Evolutionary conservation across 2,797 vertebrate genomes (phyloP), one percentile per base, ranked within the genome.

Genomic region (Hippoglossus hippoglossus): DNA sequence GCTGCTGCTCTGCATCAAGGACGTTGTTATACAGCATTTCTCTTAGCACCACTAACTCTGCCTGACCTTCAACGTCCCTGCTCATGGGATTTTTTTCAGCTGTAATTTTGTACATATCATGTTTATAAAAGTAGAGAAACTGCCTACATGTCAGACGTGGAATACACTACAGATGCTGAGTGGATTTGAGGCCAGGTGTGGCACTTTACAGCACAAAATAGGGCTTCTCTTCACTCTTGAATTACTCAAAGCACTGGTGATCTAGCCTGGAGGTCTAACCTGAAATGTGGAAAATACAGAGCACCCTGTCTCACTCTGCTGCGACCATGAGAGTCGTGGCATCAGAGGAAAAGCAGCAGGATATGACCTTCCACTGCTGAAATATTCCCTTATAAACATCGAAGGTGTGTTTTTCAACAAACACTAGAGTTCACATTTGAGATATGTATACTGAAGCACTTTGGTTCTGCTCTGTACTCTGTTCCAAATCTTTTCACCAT

Each of bases 401-500:
- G 3, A 19, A 46, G 44, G 18, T 19, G 31, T 44, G 16, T 18
- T 46, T 46, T 46, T 46, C 15, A 46, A 53, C 51, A 25, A 22
- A 52, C 51, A 53, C 24, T 25, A n/a, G 47, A 2, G 11, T 50
- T 52, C 62, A 77, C 16, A 59, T 64, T 61, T 54, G 2, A 36
- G 22, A 75, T 22, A 31, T 75, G 69, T 25, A 67, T 28, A 5
- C 61, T 82, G 70, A 63, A 74, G 65, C 39, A 44, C 7, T 50
- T 49, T 68, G 26, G 63, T 67, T 69, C 59, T 52, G 67, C 55
- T 47, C 59, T 31, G 41, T 47, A 22, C 52, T 70, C 39, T 68
- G 53, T 49, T 69, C 39, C 13, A 65, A 26, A 82, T 62, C 16
- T 0, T 46, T 88, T 34, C 60, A 50, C 83, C 67, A 81, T 87